Evolutionary conservation across 1,140 invertebrate species (phyloP), one percentile per base, ranked within the genome.

Genomic region (Apis dorsata): DNA sequence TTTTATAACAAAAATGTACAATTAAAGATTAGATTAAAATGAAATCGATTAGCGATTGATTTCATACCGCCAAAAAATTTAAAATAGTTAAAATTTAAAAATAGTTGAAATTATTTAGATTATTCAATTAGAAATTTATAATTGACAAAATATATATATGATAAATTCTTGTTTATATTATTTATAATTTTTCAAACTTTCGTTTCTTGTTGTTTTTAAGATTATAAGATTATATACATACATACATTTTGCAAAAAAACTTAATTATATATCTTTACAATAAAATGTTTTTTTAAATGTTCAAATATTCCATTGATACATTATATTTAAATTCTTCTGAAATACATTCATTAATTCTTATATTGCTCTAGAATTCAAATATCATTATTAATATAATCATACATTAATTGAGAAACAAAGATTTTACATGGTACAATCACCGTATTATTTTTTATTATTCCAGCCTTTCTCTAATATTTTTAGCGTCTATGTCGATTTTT

Each of bases 261-360:
- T 15, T 53, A 19, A 12, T 12, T 24, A 57, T 49, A 21, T 24
- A 51, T 49, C 51, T 19, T 53, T 34, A 51, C 1, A 28, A 15
- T n/a, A 17, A n/a, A 59, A 57, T 1, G 1, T 3, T 72, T 28
- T 28, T 21, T 4, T 2, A 15, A 53, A 34, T n/a, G 44, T 51
- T 60, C 57, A 57, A 53, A 72, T 71, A n/a, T 24, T 71, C 62
- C 28, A 17, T 8, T 15, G 49, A 72, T n/a, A 4, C 24, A 51
- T 24, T 44, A 28, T 34, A 53, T 66, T 7, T 80, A 80, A 34
- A 78, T 62, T 34, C 53, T 66, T 12, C 34, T 53, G 28, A 13
- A 68, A 55, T 68, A 74, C 28, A 24, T 81, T 53, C 49, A 55
- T 76, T 75, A 75, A 76, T 68, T 81, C 34, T 75, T 62, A 24